These are phyloP conservation scores for Amazonetta brasiliensis DNA, from an alignment of 2,797 vertebrate species.

Conservation along the genomic window DNA sequence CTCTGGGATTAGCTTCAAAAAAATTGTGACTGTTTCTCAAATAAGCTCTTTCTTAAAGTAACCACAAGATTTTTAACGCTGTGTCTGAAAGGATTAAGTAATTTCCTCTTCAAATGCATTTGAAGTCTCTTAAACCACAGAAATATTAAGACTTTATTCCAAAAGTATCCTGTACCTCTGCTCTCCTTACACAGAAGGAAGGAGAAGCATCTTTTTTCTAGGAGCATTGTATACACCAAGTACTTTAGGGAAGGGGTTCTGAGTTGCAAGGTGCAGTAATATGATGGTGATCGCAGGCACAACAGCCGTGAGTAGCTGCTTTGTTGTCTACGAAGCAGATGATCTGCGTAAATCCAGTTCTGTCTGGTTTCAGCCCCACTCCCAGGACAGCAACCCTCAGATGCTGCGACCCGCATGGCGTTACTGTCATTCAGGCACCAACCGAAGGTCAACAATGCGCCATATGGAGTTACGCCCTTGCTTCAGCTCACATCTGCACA, in stretches of 20 bases:
- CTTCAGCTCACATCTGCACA: conserved; percentile 75
- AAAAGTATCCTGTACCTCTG: not conserved
- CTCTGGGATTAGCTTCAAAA: not conserved
- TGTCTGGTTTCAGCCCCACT: not conserved
- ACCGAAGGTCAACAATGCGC: conserved; percentile 57
- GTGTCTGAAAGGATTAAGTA: not conserved
- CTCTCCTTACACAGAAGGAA: not conserved
- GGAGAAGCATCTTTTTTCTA: not conserved
- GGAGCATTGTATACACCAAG: not conserved
- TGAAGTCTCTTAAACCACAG: not conserved
- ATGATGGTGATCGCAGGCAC: not conserved
- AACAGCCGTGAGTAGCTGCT: conserved; percentile 15
- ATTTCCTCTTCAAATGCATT: not conserved
- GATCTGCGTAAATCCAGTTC: not conserved
- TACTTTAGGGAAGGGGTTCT: not conserved
- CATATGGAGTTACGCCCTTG: conserved; percentile 75
- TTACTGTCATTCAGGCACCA: conserved; percentile 67
- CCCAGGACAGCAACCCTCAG: not conserved
- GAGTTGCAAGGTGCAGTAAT: not conserved
- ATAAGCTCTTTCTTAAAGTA: not conserved
- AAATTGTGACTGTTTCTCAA: not conserved
- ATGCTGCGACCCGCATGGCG: not conserved
- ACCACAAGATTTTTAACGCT: not conserved
- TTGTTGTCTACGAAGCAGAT: conserved; percentile 27
- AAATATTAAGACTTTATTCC: not conserved